Conservation (phyloP, 2,113 vertebrate genomes). For the Cyprinodon variegatus region DNA sequence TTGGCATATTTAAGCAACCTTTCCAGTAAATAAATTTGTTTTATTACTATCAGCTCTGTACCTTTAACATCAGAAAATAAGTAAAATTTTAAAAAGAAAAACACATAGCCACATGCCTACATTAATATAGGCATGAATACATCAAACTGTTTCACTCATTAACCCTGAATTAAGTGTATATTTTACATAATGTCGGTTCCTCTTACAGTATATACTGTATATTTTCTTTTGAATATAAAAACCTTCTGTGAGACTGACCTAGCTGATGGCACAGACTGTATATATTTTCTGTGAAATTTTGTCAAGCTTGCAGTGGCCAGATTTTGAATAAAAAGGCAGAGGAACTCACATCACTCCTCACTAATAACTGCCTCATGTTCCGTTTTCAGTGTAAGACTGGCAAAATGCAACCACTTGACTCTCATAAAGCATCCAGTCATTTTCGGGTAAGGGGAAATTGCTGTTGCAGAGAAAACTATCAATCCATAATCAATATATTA, state of each 20-base stretch:
- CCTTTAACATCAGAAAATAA: neutral
- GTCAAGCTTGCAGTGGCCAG: neutral
- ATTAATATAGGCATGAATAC: too few species aligned
- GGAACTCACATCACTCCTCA: neutral
- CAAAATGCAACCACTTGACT: constrained; percentile 3
- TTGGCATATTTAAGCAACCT: too few species aligned
- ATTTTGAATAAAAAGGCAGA: too few species aligned
- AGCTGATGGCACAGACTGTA: too few species aligned
- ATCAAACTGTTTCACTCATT: neutral
- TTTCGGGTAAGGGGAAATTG: neutral
- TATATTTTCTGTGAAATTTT: neutral
- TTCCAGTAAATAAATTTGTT: neutral
- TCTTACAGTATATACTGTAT: too few species aligned
- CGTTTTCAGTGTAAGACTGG: neutral
- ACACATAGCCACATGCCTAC: neutral
- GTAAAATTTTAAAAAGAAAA: neutral
- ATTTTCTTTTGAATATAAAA: neutral
- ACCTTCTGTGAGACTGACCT: too few species aligned
- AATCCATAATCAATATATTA: neutral
- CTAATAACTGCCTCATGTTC: neutral
- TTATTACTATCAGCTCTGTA: neutral
- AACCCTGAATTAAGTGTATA: neutral
- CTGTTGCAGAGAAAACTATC: neutral
- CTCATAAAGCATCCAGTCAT: neutral
- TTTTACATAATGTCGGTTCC: neutral